Evolutionary conservation across 2,888 invertebrate genomes (phyloP), one percentile per base, ranked within the genome.

Genomic region (Carpatolechia fugitivella): DNA sequence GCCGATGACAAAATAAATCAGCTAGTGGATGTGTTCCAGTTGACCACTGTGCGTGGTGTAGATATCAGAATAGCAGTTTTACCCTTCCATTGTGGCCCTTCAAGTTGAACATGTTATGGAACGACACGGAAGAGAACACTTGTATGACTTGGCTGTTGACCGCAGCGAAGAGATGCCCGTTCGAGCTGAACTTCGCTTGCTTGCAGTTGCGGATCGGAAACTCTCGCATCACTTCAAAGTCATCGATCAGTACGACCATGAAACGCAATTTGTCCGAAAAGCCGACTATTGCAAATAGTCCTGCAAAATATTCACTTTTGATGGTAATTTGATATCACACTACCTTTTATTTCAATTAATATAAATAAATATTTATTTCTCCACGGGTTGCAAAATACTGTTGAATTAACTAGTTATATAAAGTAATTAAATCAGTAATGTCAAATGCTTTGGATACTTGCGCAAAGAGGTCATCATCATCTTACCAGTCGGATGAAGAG

Each of bases 201-300:
- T 93, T 93, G 76, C 98, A 98, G 63, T 93, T 94, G 51, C 96
- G 90, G 56, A 95, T 93, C 0, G 93, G 89, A 69, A 95, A 94
- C 67, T 95, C 94, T 56, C 93, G 91, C 82, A 94, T 92, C 36
- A 90, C 93, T 91, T 94, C 92, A 52, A 98, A 92, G 74, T 98
- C 97, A 69, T 98, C 97, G 68, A 98, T 95, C 62, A 97, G 91
- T 20, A 98, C 94, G 56, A 95, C 96, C 92, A 97, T 94, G 63
- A 97, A 94, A 49, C 97, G 92, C 2, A 98, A 86, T 80, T 98
- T 97, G 79, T 98, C 98, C 0, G 95, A 95, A 80, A 98, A 98
- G 0, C 98, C 98, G 31, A 97, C 94, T 40, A 97, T 93, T 1
- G 96, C 93, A 78, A 97, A 97, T 0, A 98, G 91, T 3, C 97